These are phyloP conservation scores for Leptarthrus brevirostris DNA, from an alignment of 2,888 invertebrate genomes.

Conservation along the genomic window DNA sequence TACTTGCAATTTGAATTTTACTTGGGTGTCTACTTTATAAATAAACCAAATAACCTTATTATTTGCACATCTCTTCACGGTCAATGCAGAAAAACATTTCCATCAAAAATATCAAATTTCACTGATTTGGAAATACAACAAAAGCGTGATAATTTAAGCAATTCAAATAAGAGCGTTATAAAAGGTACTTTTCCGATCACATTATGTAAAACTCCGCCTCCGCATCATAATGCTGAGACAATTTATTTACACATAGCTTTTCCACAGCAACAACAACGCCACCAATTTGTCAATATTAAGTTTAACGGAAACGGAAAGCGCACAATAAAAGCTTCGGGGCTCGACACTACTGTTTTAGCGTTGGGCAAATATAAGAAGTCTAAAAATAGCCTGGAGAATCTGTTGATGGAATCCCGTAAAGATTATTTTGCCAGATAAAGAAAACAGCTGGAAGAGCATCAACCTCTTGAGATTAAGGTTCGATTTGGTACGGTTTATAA, in stretches of 20 bases:
- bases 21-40: too few species aligned
- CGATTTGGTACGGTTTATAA: too few species aligned
- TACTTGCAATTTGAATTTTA: too few species aligned
- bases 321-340: background rate
- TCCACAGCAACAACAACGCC: conserved; percentile 3
- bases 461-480: background rate
- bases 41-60: too few species aligned
- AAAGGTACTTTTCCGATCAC: too few species aligned
- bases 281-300: conserved; percentile 32
- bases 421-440: conserved; percentile 5
- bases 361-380: background rate
- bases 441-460: background rate
- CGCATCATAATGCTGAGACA: background rate
- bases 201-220: too few species aligned
- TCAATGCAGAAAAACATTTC: too few species aligned
- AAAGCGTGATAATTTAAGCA: too few species aligned
- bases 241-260: conserved; percentile 5
- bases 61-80: too few species aligned
- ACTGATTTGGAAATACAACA: too few species aligned
- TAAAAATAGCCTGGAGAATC: conserved; percentile 28
- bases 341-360: background rate
- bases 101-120: too few species aligned
- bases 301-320: conserved; percentile 33
- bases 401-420: conserved; percentile 11
- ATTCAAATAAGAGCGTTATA: too few species aligned